Base-by-base conservation (phyloP, 2,888 invertebrate genomes). In the Lasioglossum morio region DNA sequence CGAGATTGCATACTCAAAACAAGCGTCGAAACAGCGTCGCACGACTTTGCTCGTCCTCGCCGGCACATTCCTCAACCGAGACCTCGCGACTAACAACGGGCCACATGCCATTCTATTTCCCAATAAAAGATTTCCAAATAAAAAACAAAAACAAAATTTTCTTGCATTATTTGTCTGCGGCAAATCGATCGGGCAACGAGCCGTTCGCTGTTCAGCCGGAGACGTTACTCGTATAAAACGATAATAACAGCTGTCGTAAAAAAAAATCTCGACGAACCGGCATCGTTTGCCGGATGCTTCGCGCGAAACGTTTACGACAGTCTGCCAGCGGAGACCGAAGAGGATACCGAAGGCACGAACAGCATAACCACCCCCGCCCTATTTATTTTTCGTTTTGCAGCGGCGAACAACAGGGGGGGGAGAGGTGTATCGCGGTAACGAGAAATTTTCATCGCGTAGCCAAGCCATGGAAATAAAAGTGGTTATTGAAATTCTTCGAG, bases 401-500 rank as follows among this genome's bases (percentile, higher is more conserved):
- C 12, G n/a, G 14, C n/a, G n/a, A 12, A 23, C 23, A 40, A 19
- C 69, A 37, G 12, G 27, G 69, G 27, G 69, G 69, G 30, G 69
- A 69, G 19, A 23, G 34, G 69, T 16, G 30, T 5, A 2, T 12
- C 40, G 81, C 37, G 72, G 43, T 86, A 83, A 89, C 86, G 78
- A 82, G 87, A 87, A 84, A 81, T 88, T 89, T 88, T 88, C 87
- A 89, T 81, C 88, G 80, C 40, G 86, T 69, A 19, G 66, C 10
- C 69, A 79, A 82, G 88, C 91, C 90, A 92, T 90, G 90, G 91
- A 92, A 90, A 91, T 91, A 91, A 92, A 90, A 91, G 90, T 89
- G 90, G 88, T 93, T 93, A 93, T 93, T 93, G 93, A 93, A 92
- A 93, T 93, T 93, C 92, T 92, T 92, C 69, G 80, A 87, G 89